These are phyloP conservation scores for Epicampocera succincta DNA, from an alignment of 2,888 invertebrate species.

Conservation along the genomic window DNA sequence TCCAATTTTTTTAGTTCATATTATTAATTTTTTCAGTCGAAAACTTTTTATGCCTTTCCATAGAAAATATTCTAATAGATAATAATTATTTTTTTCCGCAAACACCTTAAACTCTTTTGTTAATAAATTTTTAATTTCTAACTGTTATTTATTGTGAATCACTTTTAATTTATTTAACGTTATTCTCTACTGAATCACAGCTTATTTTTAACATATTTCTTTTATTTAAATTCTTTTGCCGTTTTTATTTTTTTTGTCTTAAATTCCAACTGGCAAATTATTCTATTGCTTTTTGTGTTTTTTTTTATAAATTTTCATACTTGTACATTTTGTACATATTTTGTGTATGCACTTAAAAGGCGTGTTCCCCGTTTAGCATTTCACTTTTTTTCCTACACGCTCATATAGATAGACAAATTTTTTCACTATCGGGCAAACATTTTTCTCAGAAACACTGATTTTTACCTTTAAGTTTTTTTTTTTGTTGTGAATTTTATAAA, in stretches of 20 bases:
- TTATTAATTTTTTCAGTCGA: too few species aligned
- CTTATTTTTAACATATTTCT: constrained; percentile 21
- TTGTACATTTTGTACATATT: constrained; percentile 55
- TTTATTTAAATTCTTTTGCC: constrained; percentile 12
- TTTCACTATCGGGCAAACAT: constrained; percentile 44
- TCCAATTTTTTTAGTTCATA: too few species aligned
- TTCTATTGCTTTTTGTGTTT: constrained; percentile 52
- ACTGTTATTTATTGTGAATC: constrained; percentile 44
- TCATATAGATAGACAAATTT: constrained; percentile 56
- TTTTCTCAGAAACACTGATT: constrained; percentile 52
- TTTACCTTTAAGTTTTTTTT: constrained; percentile 30
- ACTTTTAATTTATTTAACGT: constrained; percentile 12
- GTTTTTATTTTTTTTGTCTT: constrained; percentile 26
- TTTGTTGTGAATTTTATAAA: constrained; percentile 43
- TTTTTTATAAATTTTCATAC: constrained; percentile 19
- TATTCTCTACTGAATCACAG: constrained; percentile 37
- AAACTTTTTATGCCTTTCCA: too few species aligned
- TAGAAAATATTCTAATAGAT: neutral
- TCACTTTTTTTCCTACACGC: constrained; percentile 62
- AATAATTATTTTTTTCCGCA: constrained; percentile 20
- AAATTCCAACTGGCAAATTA: constrained; percentile 46
- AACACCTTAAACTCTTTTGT: neutral
- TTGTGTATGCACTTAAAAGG: constrained; percentile 73
- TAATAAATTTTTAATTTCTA: neutral
- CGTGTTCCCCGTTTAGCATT: constrained; percentile 72